A percentile compares a stretch with the other conserved stretches of the same genome.
Conservation (phyloP, 2,888 invertebrate genomes). For the Crossocerus cetratus region DNA sequence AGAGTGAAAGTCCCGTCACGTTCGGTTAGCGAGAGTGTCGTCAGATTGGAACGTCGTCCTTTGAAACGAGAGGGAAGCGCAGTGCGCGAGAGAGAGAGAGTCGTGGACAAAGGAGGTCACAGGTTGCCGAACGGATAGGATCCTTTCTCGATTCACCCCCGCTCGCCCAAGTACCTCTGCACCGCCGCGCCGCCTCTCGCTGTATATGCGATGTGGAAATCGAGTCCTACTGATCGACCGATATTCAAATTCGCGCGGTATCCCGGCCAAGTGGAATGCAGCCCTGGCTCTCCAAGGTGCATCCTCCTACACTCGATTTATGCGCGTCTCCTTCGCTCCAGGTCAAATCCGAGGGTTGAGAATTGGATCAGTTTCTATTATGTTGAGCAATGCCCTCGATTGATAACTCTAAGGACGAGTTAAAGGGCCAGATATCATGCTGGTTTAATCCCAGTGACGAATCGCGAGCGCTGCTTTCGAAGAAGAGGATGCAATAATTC, state of each 20-base stretch:
- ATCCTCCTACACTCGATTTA: neutral
- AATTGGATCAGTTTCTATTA: neutral
- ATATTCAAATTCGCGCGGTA: constrained; percentile 65
- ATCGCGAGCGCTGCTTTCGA: no score
- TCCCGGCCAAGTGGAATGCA: constrained; percentile 59
- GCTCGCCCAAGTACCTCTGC: neutral
- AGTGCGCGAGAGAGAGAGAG: constrained; percentile 1
- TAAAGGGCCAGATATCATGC: no score
- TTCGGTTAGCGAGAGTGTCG: neutral
- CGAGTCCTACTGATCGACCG: constrained; percentile 54
- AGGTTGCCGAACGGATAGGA: constrained; percentile 48
- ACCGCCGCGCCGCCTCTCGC: neutral
- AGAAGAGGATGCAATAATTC: no score
- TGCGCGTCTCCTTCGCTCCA: no score
- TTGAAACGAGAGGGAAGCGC: neutral
- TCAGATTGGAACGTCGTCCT: no score
- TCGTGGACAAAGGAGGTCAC: constrained; percentile 43
- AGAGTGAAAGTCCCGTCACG: constrained; percentile 1
- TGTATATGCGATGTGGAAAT: constrained; percentile 37
- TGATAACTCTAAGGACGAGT: no score
- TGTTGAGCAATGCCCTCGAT: no score
- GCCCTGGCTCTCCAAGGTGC: constrained; percentile 49
- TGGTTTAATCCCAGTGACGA: no score
- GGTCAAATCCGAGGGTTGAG: no score
- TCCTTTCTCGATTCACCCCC: constrained; percentile 21